Evolutionary conservation across 2,888 invertebrate species (phyloP).

Genomic region (Liopterus haemorrhoidalis): DNA sequence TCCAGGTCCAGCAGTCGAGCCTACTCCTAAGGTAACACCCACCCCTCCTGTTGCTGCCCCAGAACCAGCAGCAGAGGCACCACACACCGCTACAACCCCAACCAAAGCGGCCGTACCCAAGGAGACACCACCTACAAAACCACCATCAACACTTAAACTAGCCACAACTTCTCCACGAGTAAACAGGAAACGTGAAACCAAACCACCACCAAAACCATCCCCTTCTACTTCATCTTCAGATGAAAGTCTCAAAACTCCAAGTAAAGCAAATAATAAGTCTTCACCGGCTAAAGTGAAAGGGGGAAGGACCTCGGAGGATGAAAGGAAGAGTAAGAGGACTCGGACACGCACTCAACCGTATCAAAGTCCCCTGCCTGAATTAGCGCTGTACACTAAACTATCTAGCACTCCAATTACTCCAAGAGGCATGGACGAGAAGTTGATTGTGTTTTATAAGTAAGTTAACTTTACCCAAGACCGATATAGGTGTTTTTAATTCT

Average conservation of each 20-base stretch:
- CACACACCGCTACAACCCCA: constrained; percentile 17
- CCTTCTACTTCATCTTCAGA: constrained; percentile 42
- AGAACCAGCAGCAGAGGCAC: constrained; percentile 14
- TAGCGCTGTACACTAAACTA: constrained; percentile 69
- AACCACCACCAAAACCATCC: constrained; percentile 41
- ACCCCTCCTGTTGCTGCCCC: constrained; percentile 36
- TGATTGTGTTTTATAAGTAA: constrained; percentile 83
- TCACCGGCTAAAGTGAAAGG: constrained; percentile 43
- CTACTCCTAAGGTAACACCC: constrained; percentile 31
- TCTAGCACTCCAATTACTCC: constrained; percentile 55
- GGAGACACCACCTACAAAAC: constrained; percentile 26
- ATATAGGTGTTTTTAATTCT: constrained; percentile 10
- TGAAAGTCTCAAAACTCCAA: constrained; percentile 37
- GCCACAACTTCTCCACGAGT: constrained; percentile 53
- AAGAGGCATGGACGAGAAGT: constrained; percentile 65
- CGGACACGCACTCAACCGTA: constrained; percentile 70
- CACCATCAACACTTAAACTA: constrained; percentile 48
- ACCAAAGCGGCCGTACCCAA: constrained; percentile 34
- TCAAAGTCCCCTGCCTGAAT: constrained; percentile 75
- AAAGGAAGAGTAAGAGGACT: constrained; percentile 48
- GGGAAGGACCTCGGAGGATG: constrained; percentile 45
- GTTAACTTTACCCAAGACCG: constrained; percentile 33
- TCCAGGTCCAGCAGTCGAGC: constrained; percentile 41
- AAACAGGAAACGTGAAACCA: constrained; percentile 51
- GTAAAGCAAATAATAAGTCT: constrained; percentile 15